Base-by-base conservation (phyloP, 2,113 vertebrate species). In the Cyprinodon brontotheroides region DNA sequence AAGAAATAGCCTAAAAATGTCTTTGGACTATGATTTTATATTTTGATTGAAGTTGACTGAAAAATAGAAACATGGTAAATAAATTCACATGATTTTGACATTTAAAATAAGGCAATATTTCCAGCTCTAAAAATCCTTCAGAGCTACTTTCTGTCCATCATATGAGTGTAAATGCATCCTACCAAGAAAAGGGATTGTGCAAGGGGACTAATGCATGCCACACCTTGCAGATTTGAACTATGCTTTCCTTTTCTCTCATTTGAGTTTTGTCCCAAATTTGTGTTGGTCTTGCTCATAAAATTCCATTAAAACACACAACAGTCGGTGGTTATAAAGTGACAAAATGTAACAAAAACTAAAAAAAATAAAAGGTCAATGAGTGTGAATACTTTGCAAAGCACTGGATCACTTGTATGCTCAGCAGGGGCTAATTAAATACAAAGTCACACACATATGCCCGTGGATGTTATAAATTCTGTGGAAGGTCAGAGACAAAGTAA, bases 401-500 rank as follows among this genome's bases (percentile, higher is more conserved):
- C 48, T 17, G 48, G 5, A 76, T 88, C 73, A 82, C 83, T 87
- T 86, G 85, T 91, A 89, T 89, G 81, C 74, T 77, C 0, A 62
- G 67, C 50, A 75, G 77, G 77, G 65, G 82, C 80, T 91, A 82
- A 91, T 87, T 71, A 83, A 82, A 85, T 80, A 67, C 70, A 69
- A 72, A 74, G 60, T 66, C 67, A 41, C 57, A 83, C 48, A 47
- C 75, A 68, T 72, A 79, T 87, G 92, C 89, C 89, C 90, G 91
- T 77, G 76, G 78, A 80, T 72, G 78, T 83, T 77, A 80, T 90
- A 91, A 92, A 90, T 50, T 62, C 74, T 61, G 78, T 20, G 53
- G 64, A 37, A 36, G 20, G 65, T 22, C n/a, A 45, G 65, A 68
- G 75, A 75, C 71, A 80, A 86, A 87, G 82, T 50, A 72, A 71